A percentile compares a stretch with the other conserved stretches of the same genome.
Conservation (phyloP, 35 echinoderm and acorn worm species). For the Heliocidaris erythrogramma region DNA sequence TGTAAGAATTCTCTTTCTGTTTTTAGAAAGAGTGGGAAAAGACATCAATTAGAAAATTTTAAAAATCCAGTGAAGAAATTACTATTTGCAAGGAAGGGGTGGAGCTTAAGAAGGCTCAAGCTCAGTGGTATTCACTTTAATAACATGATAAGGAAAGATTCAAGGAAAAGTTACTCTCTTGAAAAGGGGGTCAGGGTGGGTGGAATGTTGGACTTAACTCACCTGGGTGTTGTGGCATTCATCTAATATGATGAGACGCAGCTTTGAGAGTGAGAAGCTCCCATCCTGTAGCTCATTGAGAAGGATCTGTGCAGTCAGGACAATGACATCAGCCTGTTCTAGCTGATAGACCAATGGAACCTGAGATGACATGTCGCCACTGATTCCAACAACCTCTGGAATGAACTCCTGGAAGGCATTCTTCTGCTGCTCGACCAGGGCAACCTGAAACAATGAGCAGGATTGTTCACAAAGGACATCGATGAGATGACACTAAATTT, state of each 20-base stretch:
- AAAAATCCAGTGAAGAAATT: no score
- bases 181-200: not conserved
- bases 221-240: constrained; percentile 83
- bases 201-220: not conserved
- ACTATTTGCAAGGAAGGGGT: no score
- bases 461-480: not conserved
- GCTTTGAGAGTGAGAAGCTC: constrained; percentile 50
- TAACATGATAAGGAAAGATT: no score
- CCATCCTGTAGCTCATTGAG: constrained; percentile 54
- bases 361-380: constrained; percentile 58
- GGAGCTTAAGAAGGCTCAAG: no score
- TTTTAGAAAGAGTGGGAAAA: not conserved
- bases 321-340: constrained; percentile 55
- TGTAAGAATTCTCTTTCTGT: constrained; percentile 77
- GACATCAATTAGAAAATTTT: not conserved
- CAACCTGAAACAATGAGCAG: constrained; percentile 42
- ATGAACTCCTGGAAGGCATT: constrained; percentile 62
- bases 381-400: constrained; percentile 50
- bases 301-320: constrained; percentile 81
- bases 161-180: no score
- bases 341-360: constrained; percentile 47
- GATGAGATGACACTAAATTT: not conserved
- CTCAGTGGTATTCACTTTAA: no score
- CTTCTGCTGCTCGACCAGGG: constrained; percentile 75
- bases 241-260: constrained; percentile 77